phyloP scores from a whole-genome alignment of 2,888 invertebrate species.

The Schizaphis graminum region DNA sequence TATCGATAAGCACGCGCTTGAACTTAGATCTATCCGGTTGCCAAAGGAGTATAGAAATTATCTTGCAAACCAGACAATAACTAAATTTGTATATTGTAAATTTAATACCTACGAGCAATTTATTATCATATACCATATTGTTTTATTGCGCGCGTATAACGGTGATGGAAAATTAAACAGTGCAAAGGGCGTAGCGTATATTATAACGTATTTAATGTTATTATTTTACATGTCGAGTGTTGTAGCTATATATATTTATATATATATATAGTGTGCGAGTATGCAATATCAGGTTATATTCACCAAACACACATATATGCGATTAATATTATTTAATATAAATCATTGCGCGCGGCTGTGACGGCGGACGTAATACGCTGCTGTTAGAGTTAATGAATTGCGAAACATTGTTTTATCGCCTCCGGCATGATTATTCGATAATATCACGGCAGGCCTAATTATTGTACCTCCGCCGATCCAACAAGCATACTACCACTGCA shows the following conservation, averaged over 20 bases:
- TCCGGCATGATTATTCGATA: slow-evolving; percentile 57
- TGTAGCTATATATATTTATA: not conserved
- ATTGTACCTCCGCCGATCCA: not conserved
- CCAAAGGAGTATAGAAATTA: not conserved
- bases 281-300: not conserved
- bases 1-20: not conserved
- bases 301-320: not conserved
- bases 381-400: slow-evolving; percentile 50
- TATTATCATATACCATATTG: not conserved
- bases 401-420: slow-evolving; percentile 37
- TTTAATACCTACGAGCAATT: not conserved
- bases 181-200: not conserved
- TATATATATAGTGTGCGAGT: not conserved
- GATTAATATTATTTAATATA: slow-evolving; percentile 30
- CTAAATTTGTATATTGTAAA: not conserved
- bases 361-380: not conserved
- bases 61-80: not conserved
- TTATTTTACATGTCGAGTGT: not conserved
- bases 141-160: not conserved
- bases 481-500: not conserved
- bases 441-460: slow-evolving; percentile 27
- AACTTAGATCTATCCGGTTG: not conserved
- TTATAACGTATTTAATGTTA: slow-evolving; percentile 3
- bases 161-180: not conserved
- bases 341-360: slow-evolving; percentile 1